phyloP scores from a whole-genome alignment of 2,888 invertebrate species.

The Drosophila ustulata region DNA sequence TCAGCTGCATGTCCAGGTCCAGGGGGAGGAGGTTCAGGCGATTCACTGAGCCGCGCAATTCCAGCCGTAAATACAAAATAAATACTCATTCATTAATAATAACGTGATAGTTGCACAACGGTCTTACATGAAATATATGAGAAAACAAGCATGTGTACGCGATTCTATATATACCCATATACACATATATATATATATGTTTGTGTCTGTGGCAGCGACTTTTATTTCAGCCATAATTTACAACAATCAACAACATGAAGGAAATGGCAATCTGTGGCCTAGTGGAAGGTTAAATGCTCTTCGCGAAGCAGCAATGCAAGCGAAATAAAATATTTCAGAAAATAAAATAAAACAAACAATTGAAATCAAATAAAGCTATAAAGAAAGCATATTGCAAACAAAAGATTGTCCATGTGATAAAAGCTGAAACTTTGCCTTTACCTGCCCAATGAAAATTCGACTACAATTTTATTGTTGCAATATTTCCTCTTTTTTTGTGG shows the following conservation, averaged over 20 bases:
- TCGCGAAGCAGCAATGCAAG: not conserved
- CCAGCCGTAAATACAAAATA: conserved; percentile 76
- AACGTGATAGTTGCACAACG: conserved; percentile 72
- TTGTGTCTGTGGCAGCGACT: conserved; percentile 53
- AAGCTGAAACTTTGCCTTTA: not conserved
- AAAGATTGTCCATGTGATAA: not conserved
- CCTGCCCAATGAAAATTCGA: not conserved
- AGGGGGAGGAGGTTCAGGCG: conserved; percentile 16
- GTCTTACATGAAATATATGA: conserved; percentile 32
- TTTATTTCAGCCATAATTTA: conserved; percentile 75
- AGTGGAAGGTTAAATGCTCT: conserved; percentile 50
- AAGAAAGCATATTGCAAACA: not conserved
- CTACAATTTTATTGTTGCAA: no score
- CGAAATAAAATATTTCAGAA: conserved; percentile 16
- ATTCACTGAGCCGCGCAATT: conserved; percentile 58
- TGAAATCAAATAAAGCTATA: conserved; percentile 9
- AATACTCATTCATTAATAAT: conserved; percentile 80
- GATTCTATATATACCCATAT: conserved; percentile 5
- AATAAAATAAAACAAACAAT: conserved; percentile 12
- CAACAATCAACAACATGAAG: conserved; percentile 54
- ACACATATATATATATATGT: conserved; percentile 2
- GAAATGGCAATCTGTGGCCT: conserved; percentile 42
- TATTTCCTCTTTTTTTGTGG: no score
- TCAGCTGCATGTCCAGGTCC: not conserved
- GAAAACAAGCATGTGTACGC: conserved; percentile 18